These are phyloP conservation scores for Leptinotarsa undecemlineata DNA, from an alignment of 1,140 invertebrate genomes.

Conservation along the genomic window DNA sequence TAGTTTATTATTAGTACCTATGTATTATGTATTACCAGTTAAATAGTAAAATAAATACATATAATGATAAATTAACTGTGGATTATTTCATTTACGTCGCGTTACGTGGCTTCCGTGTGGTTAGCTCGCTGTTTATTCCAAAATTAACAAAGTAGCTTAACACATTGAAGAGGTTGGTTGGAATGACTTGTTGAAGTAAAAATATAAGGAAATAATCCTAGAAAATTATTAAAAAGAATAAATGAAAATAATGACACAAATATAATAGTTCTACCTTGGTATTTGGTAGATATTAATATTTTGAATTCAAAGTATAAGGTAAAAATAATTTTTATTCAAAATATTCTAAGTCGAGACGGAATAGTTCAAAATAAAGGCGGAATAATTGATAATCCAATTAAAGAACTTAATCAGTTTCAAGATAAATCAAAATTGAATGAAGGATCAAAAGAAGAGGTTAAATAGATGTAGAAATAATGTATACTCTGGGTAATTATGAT, in stretches of 20 bases:
- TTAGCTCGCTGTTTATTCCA: no score
- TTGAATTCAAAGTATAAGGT: slow-evolving; percentile 60
- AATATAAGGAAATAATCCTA: slow-evolving; percentile 70
- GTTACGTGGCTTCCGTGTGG: no score
- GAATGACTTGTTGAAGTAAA: slow-evolving; percentile 66
- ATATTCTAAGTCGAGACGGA: slow-evolving; percentile 56
- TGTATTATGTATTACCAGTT: no score
- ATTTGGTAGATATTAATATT: slow-evolving; percentile 55
- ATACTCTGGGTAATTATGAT: no score
- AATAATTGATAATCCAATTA: slow-evolving; percentile 57
- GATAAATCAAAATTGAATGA: slow-evolving; percentile 55
- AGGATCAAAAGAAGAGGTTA: slow-evolving; percentile 59
- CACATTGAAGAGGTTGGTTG: no score
- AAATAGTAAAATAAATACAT: no score
- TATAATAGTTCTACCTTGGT: slow-evolving; percentile 57
- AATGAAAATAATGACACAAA: slow-evolving; percentile 62
- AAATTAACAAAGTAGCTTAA: no score
- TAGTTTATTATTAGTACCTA: no score
- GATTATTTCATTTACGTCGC: no score
- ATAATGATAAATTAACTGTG: no score
- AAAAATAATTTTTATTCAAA: slow-evolving; percentile 56
- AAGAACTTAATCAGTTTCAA: slow-evolving; percentile 61
- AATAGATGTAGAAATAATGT: no score
- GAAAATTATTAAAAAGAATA: slow-evolving; percentile 65
- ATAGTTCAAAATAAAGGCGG: slow-evolving; percentile 58